Conservation (phyloP, 2,888 invertebrate genomes). For the Lasioglossum marginatum region DNA sequence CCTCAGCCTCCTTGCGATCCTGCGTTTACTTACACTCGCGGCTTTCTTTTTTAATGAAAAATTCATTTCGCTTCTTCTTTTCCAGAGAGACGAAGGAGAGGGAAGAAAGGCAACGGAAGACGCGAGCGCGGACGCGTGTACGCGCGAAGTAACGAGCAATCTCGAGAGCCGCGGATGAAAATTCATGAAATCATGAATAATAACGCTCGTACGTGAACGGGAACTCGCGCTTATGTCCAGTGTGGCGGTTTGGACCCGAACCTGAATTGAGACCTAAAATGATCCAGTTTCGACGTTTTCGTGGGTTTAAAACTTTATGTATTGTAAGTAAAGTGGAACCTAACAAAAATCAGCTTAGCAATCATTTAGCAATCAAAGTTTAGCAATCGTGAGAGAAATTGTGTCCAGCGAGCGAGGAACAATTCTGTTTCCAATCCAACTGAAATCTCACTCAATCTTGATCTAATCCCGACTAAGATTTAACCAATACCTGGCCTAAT, state of each 20-base stretch:
- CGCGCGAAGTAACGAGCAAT: conserved; percentile 75
- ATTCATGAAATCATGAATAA: conserved; percentile 83
- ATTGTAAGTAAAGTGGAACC: too few relatives aligned
- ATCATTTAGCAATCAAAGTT: neutral
- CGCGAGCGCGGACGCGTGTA: neutral
- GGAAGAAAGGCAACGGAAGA: neutral
- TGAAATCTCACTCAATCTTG: neutral
- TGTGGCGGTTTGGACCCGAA: neutral
- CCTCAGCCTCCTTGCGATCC: neutral
- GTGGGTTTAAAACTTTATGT: too few relatives aligned
- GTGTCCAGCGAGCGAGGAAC: neutral
- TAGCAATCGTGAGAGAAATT: neutral
- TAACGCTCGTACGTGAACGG: conserved; percentile 62
- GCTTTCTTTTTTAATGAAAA: conserved; percentile 44
- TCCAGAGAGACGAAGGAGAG: neutral
- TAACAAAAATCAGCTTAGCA: neutral
- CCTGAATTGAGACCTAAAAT: neutral
- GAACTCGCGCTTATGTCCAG: neutral
- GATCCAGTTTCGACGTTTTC: too few relatives aligned
- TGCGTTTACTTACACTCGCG: conserved; percentile 26
- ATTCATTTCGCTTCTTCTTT: conserved; percentile 15
- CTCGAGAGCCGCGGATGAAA: conserved; percentile 74
- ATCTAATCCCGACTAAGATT: neutral
- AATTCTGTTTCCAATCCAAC: neutral
- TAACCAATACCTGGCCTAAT: neutral